These are phyloP conservation scores for Bombus sibiricus DNA, from an alignment of 1,140 invertebrate genomes.

Conservation along the genomic window DNA sequence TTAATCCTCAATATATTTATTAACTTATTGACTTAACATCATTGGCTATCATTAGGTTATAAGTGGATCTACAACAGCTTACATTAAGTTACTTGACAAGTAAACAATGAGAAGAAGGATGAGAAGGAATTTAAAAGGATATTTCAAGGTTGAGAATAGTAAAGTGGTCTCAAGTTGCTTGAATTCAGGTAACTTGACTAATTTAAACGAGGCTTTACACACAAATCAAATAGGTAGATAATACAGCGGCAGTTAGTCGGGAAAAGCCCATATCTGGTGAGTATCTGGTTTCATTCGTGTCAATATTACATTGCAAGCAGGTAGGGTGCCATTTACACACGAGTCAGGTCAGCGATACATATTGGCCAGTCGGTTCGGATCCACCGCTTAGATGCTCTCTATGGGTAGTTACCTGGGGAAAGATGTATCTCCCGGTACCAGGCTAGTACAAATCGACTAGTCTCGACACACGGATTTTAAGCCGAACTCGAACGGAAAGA, in stretches of 20 bases:
- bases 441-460: conserved; percentile 57
- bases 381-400: conserved; percentile 60
- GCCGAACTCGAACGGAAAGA: conserved; percentile 55
- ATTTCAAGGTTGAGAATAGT: background rate
- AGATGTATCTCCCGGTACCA: conserved; percentile 72
- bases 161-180: background rate
- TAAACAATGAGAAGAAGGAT: no score
- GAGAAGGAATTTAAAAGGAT: background rate
- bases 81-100: no score
- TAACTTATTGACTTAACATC: no score
- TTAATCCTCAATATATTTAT: no score
- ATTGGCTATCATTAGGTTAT: no score
- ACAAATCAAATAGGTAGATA: conserved; percentile 44
- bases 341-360: conserved; percentile 57
- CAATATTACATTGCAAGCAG: background rate
- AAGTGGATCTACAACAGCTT: no score
- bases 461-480: conserved; percentile 56
- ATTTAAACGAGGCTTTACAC: background rate
- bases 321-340: conserved; percentile 2
- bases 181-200: background rate
- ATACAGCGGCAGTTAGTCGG: conserved; percentile 58
- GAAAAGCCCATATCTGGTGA: conserved; percentile 49
- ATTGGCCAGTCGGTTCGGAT: conserved; percentile 65
- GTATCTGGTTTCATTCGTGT: conserved; percentile 49
- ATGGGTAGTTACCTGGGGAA: conserved; percentile 65